These are phyloP conservation scores for Urocyon cinereoargenteus DNA, from an alignment of 2,797 vertebrate species.

Conservation along the genomic window DNA sequence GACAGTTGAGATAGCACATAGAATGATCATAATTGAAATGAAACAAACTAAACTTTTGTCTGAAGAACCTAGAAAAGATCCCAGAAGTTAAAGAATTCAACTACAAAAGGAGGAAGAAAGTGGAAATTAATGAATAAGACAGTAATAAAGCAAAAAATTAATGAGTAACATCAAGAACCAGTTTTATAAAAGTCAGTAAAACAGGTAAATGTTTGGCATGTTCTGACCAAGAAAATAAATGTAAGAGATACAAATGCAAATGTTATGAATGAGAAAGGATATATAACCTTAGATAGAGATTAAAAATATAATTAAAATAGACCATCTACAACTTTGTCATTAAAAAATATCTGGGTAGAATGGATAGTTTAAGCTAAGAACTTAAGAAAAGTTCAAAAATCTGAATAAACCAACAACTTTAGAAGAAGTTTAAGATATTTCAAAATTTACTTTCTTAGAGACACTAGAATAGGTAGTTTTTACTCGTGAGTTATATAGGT, in stretches of 20 bases:
- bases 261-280: neutral
- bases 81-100: neutral
- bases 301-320: neutral
- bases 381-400: neutral
- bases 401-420: neutral
- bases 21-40: conserved; percentile 4
- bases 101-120: neutral
- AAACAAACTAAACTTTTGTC: neutral
- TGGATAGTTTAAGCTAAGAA: neutral
- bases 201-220: neutral
- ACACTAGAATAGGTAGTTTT: neutral
- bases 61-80: neutral
- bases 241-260: neutral
- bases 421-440: neutral
- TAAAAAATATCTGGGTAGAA: conserved; percentile 21
- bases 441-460: neutral
- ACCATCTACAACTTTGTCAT: neutral
- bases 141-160: neutral
- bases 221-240: neutral
- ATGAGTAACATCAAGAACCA: neutral
- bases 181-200: neutral
- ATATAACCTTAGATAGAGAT: neutral
- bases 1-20: neutral
- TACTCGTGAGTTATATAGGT: neutral
- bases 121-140: conserved; percentile 7